These are phyloP conservation scores for Lypha dubia DNA, from an alignment of 2,888 invertebrate species.

Conservation along the genomic window DNA sequence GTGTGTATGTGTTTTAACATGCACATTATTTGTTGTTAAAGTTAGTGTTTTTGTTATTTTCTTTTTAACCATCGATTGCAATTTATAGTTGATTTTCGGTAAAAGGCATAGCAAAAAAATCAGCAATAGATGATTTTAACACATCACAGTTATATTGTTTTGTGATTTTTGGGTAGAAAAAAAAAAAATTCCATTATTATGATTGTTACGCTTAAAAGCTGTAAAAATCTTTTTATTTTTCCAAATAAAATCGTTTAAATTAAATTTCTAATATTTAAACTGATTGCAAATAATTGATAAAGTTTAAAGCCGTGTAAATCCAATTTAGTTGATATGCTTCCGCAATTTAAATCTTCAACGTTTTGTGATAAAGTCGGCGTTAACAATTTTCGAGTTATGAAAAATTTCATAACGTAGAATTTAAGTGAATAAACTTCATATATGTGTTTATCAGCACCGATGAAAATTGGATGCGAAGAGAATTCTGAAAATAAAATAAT, in stretches of 20 bases:
- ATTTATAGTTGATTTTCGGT: conserved; percentile 48
- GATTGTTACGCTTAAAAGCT: neutral
- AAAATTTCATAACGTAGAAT: too few species aligned
- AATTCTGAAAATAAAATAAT: too few species aligned
- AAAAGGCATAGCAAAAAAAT: conserved; percentile 24
- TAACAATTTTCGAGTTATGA: too few species aligned
- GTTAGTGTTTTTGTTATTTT: neutral
- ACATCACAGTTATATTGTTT: neutral
- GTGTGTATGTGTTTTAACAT: neutral
- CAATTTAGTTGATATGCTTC: too few species aligned
- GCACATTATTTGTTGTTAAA: neutral
- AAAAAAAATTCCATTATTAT: neutral
- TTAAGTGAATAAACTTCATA: too few species aligned
- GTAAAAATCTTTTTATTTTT: neutral
- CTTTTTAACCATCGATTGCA: conserved; percentile 37
- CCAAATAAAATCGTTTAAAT: neutral
- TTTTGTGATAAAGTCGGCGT: too few species aligned
- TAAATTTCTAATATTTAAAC: too few species aligned
- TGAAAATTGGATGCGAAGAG: too few species aligned
- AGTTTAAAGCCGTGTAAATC: too few species aligned
- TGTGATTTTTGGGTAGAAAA: neutral
- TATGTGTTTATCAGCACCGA: too few species aligned
- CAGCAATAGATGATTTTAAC: conserved; percentile 20
- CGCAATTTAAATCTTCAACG: too few species aligned
- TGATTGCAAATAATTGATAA: too few species aligned